phyloP scores from a whole-genome alignment of 2,113 vertebrate species.

The Mohoua ochrocephala region DNA sequence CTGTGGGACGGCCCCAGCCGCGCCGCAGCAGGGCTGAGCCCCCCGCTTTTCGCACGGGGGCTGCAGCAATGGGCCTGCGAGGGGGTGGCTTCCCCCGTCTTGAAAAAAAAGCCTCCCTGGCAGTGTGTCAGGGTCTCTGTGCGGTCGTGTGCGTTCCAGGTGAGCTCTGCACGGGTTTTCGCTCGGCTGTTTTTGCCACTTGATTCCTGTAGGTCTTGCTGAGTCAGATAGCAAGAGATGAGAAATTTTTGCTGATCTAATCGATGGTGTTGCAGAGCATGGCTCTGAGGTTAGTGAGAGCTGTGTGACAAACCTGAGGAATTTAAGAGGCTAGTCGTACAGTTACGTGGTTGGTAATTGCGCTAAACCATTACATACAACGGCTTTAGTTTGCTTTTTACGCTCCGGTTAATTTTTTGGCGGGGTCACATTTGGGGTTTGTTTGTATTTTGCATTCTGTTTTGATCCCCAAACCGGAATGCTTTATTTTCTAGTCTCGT shows the following conservation, averaged over 20 bases:
- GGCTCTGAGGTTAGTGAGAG: background rate
- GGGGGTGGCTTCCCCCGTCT: rapidly evolving
- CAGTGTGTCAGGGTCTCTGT: rapidly evolving
- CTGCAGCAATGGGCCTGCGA: rapidly evolving
- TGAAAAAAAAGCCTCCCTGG: rapidly evolving
- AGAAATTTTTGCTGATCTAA: background rate
- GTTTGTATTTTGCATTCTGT: background rate
- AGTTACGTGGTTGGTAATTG: background rate
- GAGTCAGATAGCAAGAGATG: background rate
- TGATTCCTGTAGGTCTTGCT: background rate
- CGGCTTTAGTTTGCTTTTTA: background rate
- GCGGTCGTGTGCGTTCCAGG: background rate
- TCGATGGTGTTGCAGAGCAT: background rate
- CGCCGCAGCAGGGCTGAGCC: background rate
- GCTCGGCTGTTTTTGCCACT: rapidly evolving
- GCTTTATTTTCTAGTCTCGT: background rate
- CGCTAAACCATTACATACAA: background rate
- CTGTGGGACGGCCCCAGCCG: background rate
- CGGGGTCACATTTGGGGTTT: background rate
- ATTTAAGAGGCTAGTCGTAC: background rate
- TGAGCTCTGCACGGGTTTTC: background rate
- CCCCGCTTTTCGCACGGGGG: background rate
- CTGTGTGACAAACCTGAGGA: background rate
- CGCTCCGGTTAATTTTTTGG: background rate
- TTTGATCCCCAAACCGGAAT: background rate